Conservation (phyloP, 2,113 vertebrate species). For the Pogonocichla stellata region DNA sequence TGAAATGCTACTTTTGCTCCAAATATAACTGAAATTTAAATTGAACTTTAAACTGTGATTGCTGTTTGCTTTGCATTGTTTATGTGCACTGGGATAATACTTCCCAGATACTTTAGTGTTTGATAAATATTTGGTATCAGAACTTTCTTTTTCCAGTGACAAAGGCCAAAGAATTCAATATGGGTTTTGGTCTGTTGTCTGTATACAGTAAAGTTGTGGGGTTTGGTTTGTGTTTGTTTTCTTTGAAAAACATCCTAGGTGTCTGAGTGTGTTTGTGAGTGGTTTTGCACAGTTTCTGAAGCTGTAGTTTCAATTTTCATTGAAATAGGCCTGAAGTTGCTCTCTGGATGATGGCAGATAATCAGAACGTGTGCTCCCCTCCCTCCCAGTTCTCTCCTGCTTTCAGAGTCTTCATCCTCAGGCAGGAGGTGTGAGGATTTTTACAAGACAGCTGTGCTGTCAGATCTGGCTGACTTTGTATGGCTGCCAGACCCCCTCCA, state of each 20-base stretch:
- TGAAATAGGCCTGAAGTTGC: background rate
- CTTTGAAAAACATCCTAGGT: background rate
- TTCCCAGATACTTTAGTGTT: background rate
- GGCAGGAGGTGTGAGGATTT: background rate
- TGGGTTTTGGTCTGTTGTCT: background rate
- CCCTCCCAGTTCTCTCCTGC: background rate
- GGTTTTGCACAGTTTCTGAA: background rate
- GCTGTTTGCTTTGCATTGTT: background rate
- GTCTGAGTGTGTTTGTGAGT: background rate
- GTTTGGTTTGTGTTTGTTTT: background rate
- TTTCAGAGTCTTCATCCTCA: background rate
- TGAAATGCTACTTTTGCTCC: background rate
- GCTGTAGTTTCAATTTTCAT: background rate
- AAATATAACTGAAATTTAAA: background rate
- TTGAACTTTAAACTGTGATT: background rate
- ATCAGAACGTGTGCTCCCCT: background rate
- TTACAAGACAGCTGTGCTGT: background rate
- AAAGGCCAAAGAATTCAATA: background rate
- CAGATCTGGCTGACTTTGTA: background rate
- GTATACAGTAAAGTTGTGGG: background rate
- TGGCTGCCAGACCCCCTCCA: background rate
- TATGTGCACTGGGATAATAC: background rate
- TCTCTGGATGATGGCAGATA: background rate
- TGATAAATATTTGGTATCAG: background rate
- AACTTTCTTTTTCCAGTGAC: background rate